Evolutionary conservation across 1,140 invertebrate species (phyloP).

Genomic region (Sesamia nonagrioides): DNA sequence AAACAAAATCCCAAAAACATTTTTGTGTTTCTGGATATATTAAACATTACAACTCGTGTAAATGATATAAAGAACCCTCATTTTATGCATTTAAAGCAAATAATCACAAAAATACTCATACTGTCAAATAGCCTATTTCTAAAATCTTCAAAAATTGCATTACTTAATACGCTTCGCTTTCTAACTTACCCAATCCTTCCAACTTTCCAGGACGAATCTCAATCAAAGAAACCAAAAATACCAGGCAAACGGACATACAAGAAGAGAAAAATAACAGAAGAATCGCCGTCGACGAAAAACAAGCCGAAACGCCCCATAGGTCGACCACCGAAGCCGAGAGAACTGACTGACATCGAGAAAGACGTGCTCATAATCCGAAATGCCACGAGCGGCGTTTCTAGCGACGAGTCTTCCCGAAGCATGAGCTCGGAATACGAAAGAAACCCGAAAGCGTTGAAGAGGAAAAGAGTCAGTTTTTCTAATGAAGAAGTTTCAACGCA

Average conservation of each 20-base stretch:
- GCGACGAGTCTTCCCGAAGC: constrained; percentile 61
- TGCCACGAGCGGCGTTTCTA: constrained; percentile 73
- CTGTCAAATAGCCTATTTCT: too few relatives aligned
- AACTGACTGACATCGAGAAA: constrained; percentile 80
- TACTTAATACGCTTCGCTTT: neutral
- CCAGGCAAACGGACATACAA: constrained; percentile 72
- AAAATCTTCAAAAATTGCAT: neutral
- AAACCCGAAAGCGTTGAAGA: constrained; percentile 59
- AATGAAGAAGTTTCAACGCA: constrained; percentile 56
- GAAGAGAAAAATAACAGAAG: constrained; percentile 68
- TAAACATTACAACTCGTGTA: too few relatives aligned
- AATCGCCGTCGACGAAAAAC: constrained; percentile 64
- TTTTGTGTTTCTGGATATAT: too few relatives aligned
- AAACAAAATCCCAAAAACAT: too few relatives aligned
- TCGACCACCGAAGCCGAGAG: constrained; percentile 69
- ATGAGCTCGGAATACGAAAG: constrained; percentile 62
- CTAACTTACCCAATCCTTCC: neutral
- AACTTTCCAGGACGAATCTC: constrained; percentile 69
- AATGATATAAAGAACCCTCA: too few relatives aligned
- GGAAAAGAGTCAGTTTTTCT: constrained; percentile 63
- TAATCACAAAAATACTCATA: too few relatives aligned
- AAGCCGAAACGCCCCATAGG: constrained; percentile 57
- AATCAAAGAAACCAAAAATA: constrained; percentile 72
- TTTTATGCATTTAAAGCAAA: too few relatives aligned
- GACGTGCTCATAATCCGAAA: constrained; percentile 78